Evolutionary conservation across 2,797 vertebrate genomes (phyloP).

Genomic region (Sebastes minor): DNA sequence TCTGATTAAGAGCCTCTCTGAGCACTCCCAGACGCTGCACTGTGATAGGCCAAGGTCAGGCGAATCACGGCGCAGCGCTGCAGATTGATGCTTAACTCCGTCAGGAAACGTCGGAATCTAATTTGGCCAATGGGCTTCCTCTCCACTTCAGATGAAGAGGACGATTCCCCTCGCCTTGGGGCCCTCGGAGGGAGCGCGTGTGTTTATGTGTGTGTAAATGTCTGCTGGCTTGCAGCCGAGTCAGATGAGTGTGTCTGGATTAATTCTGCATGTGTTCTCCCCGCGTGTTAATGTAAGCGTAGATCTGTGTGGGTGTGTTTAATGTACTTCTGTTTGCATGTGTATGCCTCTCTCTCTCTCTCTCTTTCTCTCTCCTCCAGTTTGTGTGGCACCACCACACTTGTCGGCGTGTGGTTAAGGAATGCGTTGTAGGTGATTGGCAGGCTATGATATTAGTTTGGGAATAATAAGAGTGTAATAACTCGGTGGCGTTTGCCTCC

Average conservation of each 20-base stretch:
- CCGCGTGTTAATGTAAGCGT: background rate
- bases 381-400: background rate
- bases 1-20: conserved; percentile 76
- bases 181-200: conserved; percentile 17
- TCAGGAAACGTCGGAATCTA: conserved; percentile 72
- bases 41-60: conserved; percentile 79
- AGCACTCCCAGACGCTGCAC: conserved; percentile 57
- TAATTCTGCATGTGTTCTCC: conserved; percentile 20
- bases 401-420: conserved; percentile 57
- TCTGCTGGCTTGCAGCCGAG: conserved; percentile 38
- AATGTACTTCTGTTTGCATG: background rate
- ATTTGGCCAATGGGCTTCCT: conserved; percentile 75
- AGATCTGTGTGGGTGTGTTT: background rate
- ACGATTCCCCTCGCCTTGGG: conserved; percentile 54
- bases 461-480: conserved; percentile 75
- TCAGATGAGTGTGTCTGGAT: conserved; percentile 9
- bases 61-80: conserved; percentile 56
- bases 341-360: background rate
- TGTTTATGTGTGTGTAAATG: conserved; percentile 23
- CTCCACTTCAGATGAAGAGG: conserved; percentile 71
- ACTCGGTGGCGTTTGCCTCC: conserved; percentile 61
- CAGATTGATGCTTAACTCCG: conserved; percentile 77
- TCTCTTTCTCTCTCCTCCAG: background rate
- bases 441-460: conserved; percentile 75
- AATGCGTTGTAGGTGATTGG: conserved; percentile 62